These are phyloP conservation scores for Buceros bicornis DNA, from an alignment of 2,797 vertebrate genomes.

Conservation along the genomic window DNA sequence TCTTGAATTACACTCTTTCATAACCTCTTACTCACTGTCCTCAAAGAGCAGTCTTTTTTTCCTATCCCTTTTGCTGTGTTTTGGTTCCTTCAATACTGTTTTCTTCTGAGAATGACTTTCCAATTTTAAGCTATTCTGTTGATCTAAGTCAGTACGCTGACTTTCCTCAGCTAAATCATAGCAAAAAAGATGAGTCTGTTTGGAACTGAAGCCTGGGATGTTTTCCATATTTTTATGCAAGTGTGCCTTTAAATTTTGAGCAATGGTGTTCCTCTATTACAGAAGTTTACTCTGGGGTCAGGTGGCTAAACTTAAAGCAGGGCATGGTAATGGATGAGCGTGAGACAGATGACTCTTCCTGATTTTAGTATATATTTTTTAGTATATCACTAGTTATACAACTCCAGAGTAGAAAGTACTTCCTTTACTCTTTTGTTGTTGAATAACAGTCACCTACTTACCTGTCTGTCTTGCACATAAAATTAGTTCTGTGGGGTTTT, in stretches of 20 bases:
- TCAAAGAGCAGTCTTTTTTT: not conserved
- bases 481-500: not conserved
- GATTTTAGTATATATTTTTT: not conserved
- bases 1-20: not conserved
- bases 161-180: not conserved
- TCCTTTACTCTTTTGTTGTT: not conserved
- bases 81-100: not conserved
- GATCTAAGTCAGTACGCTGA: too few species aligned
- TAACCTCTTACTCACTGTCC: rapidly evolving
- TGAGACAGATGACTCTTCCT: not conserved
- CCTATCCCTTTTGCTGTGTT: not conserved
- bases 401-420: not conserved
- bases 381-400: rapidly evolving
- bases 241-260: not conserved
- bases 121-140: not conserved
- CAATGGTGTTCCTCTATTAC: not conserved
- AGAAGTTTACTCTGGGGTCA: not conserved
- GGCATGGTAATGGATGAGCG: not conserved
- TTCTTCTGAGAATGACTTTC: not conserved
- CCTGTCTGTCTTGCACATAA: not conserved
- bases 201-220: not conserved
- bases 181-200: not conserved
- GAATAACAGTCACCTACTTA: not conserved
- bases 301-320: not conserved
- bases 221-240: not conserved